Evolutionary conservation across 2,888 invertebrate genomes (phyloP).

Genomic region (Sarcophaga rosellei): DNA sequence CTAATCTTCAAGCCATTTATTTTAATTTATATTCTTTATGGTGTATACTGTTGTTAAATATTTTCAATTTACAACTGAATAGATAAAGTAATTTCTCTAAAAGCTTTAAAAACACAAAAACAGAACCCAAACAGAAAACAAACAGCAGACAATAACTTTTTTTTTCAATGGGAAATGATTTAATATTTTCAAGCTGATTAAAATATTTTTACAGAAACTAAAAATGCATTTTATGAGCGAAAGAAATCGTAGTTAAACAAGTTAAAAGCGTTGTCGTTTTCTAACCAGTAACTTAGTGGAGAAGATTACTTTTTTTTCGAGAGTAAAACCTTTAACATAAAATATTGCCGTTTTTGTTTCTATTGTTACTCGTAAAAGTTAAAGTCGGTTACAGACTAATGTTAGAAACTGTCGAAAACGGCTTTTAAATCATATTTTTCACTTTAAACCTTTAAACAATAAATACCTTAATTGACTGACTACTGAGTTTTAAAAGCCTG

Average conservation of each 20-base stretch:
- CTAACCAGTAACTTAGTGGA: too few relatives aligned
- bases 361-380: too few relatives aligned
- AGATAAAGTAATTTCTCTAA: constrained; percentile 32
- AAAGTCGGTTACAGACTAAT: too few relatives aligned
- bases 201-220: not conserved
- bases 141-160: constrained; percentile 27
- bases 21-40: constrained; percentile 25
- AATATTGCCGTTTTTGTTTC: too few relatives aligned
- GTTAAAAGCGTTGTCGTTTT: not conserved
- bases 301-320: too few relatives aligned
- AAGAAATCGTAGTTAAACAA: not conserved
- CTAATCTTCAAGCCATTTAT: constrained; percentile 48
- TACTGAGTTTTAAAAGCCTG: not conserved
- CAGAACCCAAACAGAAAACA: not conserved
- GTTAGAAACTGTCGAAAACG: too few relatives aligned
- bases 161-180: constrained; percentile 29
- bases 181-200: constrained; percentile 24
- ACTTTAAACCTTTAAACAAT: too few relatives aligned
- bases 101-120: constrained; percentile 15
- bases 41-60: constrained; percentile 40
- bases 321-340: too few relatives aligned
- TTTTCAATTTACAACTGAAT: constrained; percentile 48
- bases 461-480: not conserved
- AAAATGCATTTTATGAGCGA: not conserved
- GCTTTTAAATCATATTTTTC: too few relatives aligned